Conservation (phyloP, 2,797 vertebrate species). For the Alca torda region DNA sequence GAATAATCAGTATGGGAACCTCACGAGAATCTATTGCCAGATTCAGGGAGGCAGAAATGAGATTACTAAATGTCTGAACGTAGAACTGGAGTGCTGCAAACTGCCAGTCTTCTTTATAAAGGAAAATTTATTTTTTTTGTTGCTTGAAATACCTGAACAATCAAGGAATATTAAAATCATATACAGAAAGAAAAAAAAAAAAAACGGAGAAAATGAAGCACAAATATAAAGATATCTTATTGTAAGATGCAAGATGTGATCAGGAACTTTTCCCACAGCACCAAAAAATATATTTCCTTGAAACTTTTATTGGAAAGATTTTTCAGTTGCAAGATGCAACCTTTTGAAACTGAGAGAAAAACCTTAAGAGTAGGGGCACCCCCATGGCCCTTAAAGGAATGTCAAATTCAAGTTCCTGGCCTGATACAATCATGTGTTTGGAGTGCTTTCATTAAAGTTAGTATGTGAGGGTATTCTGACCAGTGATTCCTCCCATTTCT, state of each 20-base stretch:
- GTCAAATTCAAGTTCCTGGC: not conserved
- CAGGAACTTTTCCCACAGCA: not conserved
- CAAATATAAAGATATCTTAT: not conserved
- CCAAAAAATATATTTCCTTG: not conserved
- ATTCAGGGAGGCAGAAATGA: not conserved
- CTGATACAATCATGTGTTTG: not conserved
- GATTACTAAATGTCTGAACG: not conserved
- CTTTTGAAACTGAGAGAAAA: not conserved
- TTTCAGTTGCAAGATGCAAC: not conserved
- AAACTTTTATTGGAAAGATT: not conserved
- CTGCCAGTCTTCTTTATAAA: not conserved
- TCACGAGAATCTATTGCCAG: not conserved
- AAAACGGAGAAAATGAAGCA: not conserved
- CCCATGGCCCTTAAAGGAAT: not conserved
- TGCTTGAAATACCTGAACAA: not conserved
- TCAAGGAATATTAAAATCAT: not conserved
- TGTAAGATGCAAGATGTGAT: not conserved
- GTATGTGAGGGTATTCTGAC: not conserved
- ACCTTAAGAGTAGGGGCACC: not conserved
- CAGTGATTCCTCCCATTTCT: not conserved
- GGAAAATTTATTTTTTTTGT: not conserved
- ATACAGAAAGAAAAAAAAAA: not conserved
- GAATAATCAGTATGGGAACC: not conserved
- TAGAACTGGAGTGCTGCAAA: not conserved
- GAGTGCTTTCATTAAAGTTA: not conserved